A percentile compares a stretch with the other conserved stretches of the same genome.
Evolutionary conservation across 2,113 vertebrate genomes (phyloP).

Genomic region (Sinocyclocheilus maitianheensis): DNA sequence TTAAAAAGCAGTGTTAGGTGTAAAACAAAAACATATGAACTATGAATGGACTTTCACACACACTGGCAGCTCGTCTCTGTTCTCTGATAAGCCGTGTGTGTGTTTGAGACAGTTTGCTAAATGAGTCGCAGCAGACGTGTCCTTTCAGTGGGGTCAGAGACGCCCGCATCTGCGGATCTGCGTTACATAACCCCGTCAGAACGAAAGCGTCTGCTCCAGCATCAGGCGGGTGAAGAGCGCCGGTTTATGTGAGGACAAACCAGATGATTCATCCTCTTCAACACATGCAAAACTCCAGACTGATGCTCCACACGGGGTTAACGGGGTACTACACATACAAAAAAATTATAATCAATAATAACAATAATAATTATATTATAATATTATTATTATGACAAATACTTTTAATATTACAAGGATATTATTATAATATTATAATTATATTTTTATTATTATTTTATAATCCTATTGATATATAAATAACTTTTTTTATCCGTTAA

Average conservation of each 20-base stretch:
- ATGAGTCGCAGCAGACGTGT: background rate
- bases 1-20: background rate
- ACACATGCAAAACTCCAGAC: background rate
- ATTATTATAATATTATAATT: too few species aligned
- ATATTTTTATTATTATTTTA: too few species aligned
- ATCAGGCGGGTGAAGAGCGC: background rate
- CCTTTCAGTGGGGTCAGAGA: conserved; percentile 8
- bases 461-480: too few species aligned
- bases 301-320: background rate
- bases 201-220: background rate
- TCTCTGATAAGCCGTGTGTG: background rate
- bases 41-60: background rate
- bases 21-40: background rate
- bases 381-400: too few species aligned
- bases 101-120: conserved; percentile 10
- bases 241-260: background rate
- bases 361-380: background rate
- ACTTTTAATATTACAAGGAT: too few species aligned
- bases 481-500: too few species aligned
- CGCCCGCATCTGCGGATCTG: background rate
- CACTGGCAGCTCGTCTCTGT: background rate
- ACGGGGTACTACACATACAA: background rate
- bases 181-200: conserved; percentile 24
- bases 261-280: background rate
- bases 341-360: background rate